Conservation (phyloP, 1,140 invertebrate species). For the Drosophila pseudoananassae region DNA sequence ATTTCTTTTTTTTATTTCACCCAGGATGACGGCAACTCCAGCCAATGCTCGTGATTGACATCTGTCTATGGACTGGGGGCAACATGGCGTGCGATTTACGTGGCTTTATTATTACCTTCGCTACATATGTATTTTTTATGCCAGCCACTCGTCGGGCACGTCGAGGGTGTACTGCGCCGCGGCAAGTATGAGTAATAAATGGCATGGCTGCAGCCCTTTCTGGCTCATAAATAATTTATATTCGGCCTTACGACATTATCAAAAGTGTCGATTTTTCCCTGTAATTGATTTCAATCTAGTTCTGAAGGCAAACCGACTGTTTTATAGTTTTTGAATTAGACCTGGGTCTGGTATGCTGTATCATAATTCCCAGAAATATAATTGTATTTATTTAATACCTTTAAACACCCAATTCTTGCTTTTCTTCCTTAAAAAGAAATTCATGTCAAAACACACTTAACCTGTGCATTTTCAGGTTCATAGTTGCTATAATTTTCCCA, state of each 20-base stretch:
- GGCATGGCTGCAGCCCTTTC: conserved; percentile 8
- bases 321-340: too few species aligned
- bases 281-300: conserved; percentile 18
- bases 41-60: conserved; percentile 60
- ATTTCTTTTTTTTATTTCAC: conserved; percentile 10
- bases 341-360: not conserved
- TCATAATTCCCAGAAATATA: too few species aligned
- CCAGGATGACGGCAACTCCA: conserved; percentile 10
- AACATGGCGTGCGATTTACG: conserved; percentile 66
- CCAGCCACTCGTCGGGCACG: conserved; percentile 12
- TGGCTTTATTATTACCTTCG: conserved; percentile 44
- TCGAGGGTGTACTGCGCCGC: conserved; percentile 6
- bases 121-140: conserved; percentile 25
- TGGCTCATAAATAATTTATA: conserved; percentile 7
- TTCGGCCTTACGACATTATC: not conserved
- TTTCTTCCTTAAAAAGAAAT: not conserved
- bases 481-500: conserved; percentile 49
- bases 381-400: too few species aligned
- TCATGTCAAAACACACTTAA: conserved; percentile 1
- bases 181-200: conserved; percentile 13
- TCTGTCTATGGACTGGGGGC: conserved; percentile 58
- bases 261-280: conserved; percentile 10
- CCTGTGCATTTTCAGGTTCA: conserved; percentile 18
- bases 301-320: not conserved
- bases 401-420: not conserved